Evolutionary conservation across 1,140 invertebrate genomes (phyloP).

Genomic region (Drosophila nikananu): DNA sequence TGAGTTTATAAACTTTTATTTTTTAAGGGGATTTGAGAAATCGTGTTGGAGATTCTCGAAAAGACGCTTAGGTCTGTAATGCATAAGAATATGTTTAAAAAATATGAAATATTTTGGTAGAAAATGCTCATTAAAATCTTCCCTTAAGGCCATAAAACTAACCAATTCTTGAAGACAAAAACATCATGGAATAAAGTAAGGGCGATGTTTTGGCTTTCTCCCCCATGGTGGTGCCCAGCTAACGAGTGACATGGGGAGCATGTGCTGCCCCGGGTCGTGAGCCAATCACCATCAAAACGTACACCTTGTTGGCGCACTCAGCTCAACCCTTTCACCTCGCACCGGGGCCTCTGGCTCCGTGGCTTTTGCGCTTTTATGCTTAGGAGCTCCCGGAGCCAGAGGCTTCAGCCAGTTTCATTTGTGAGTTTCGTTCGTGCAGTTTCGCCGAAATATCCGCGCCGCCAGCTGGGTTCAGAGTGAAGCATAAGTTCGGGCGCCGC

Average conservation of each 20-base stretch:
- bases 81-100: background rate
- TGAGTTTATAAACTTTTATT: background rate
- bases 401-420: constrained; percentile 64
- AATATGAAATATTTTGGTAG: background rate
- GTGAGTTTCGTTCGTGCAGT: constrained; percentile 72
- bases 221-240: constrained; percentile 17
- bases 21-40: background rate
- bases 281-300: constrained; percentile 60
- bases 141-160: no score
- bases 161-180: background rate
- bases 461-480: constrained; percentile 12
- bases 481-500: constrained; percentile 66
- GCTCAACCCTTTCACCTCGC: constrained; percentile 42
- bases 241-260: constrained; percentile 28
- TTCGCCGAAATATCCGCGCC: constrained; percentile 45
- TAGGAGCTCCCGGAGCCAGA: constrained; percentile 41
- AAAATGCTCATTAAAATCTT: no score
- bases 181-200: background rate
- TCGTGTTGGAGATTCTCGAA: no score
- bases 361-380: constrained; percentile 75
- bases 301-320: constrained; percentile 58
- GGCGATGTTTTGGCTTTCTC: background rate
- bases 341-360: constrained; percentile 18
- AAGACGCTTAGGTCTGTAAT: no score
- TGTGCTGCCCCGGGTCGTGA: constrained; percentile 26